Base-by-base conservation (phyloP, 2,113 vertebrate genomes). In the Albula goreensis region DNA sequence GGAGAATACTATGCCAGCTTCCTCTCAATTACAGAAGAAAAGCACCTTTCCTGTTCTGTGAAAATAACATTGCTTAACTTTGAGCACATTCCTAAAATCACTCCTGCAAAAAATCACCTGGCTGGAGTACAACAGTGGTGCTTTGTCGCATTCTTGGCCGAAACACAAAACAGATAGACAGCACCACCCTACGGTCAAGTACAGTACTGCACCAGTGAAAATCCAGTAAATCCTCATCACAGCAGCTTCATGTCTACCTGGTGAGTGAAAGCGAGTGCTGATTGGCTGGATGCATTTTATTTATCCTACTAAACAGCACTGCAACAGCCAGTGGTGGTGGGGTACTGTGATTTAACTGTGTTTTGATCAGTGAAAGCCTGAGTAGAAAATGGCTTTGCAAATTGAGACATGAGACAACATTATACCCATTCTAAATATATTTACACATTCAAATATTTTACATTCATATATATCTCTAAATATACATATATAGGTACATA, bases 361-460 rank as follows among this genome's bases (percentile, higher is more conserved):
- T 9, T 88, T n/a, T 53, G 80, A 19, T 53, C 85, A 82, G 78
- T 31, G 41, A 63, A 52, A 81, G 89, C 86, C 90, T 91, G 89
- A 92, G 88, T 86, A 89, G 63, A 86, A 82, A n/a, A 86, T 82
- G 60, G 82, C n/a, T 81, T 86, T 82, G 50, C 79, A n/a, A 80
- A 10, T n/a, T 82, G 80, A 15, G 74, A 80, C 31, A 85, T 77
- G 85, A 86, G 63, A 60, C 85, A 86, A 41, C 51, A 53, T 63
- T 57, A 78, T 83, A 86, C 41, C 81, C 51, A 41, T 25, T 83
- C 81, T 86, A 82, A 81, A 31, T 66, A 50, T 63, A 83, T 83
- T 77, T 82, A 83, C 66, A 86, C 56, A 86, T n/a, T 85, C 57
- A 63, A 85, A 60, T 83, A 60, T 52, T 48, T 60, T 83, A 85